Evolutionary conservation across 1,140 invertebrate species (phyloP).

Genomic region (Limonius californicus): DNA sequence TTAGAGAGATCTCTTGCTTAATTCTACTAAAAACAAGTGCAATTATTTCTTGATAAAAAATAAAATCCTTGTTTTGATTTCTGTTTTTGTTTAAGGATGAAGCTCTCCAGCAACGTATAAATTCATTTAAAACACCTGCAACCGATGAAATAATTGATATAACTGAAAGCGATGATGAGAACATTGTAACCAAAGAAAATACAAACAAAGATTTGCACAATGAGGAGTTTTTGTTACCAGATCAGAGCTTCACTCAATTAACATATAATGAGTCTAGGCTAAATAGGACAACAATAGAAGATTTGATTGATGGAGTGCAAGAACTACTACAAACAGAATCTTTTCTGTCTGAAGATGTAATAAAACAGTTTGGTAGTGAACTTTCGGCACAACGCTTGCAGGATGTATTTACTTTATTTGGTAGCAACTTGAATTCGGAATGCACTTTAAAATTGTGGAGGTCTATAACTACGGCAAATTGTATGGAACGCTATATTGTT

Average conservation of each 20-base stretch:
- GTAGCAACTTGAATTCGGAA: not conserved
- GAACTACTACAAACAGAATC: not conserved
- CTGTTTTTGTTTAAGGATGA: not conserved
- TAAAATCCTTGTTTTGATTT: no score
- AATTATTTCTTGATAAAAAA: no score
- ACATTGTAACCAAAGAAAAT: not conserved
- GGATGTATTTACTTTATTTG: not conserved
- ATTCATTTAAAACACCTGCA: not conserved
- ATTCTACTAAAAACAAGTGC: no score
- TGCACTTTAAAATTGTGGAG: not conserved
- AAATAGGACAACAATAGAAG: not conserved
- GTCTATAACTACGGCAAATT: not conserved
- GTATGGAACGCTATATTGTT: not conserved
- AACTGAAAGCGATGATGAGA: not conserved
- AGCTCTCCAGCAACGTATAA: not conserved
- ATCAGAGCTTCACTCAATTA: not conserved
- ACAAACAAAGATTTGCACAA: no score
- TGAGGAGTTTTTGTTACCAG: no score
- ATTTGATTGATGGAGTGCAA: slow-evolving; percentile 1
- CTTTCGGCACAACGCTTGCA: not conserved
- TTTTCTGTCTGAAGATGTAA: not conserved
- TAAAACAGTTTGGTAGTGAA: not conserved
- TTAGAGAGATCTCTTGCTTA: not conserved
- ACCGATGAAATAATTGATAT: not conserved
- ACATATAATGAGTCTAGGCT: not conserved